Base-by-base conservation (phyloP, 2,113 vertebrate genomes). In the Cyprinodon brontotheroides region DNA sequence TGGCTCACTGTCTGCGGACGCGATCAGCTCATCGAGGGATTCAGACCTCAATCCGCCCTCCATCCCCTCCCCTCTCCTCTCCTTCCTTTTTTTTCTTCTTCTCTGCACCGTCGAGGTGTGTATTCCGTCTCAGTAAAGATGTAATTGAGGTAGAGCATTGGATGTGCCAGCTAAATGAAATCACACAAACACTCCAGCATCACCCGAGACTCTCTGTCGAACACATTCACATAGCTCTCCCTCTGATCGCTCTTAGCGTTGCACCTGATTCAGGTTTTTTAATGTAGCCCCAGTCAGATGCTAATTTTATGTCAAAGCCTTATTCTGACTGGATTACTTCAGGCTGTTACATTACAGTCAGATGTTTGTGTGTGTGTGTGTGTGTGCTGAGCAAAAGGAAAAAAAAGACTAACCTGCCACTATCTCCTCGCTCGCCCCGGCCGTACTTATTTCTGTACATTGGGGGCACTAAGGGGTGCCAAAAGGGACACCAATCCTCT, bases 21-120 rank as follows among this genome's bases (percentile, higher is more conserved):
- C 88, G 93, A 91, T 93, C 91, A 81, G 82, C 90, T 92, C 90
- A 94, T 93, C 90, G 82, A 83, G 87, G 91, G 90, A 88, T 92
- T 89, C 86, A 91, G 89, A 85, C 88, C 83, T 80, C 86, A 89
- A 81, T 87, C 86, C 68, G 72, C 36, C 67, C 61, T 12, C 65
- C 22, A 22, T 3, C 38, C 38, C 22, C 43, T 14, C 78, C 11
- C 15, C 37, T 1, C 37, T 29, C 73, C 66, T 6, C 77, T 13
- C 67, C 22, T 29, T 4, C 29, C 77, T 57, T 12, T 75, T 11
- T 61, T 8, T 11, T 41, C 76, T 15, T 36, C 79, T 67, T 57
- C 74, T 81, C 81, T 66, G 78, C 83, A 87, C 85, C 84, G 70
- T 72, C 15, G 71, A 88, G 86, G 86, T 90, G 89, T 91, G 88